Evolutionary conservation across 2,888 invertebrate species (phyloP).

Genomic region (Melitaea athalia): DNA sequence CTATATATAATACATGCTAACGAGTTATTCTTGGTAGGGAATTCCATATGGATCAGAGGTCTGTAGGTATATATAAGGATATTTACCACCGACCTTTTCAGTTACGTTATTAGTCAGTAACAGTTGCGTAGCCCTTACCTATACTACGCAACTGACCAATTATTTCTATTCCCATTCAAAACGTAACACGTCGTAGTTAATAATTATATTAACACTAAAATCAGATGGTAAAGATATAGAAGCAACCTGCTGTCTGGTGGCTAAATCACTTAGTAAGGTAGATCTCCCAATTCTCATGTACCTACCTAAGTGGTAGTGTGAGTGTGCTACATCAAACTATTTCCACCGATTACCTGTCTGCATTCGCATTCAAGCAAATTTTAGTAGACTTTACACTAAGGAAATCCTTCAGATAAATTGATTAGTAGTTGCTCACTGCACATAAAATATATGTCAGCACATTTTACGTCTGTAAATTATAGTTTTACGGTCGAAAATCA

Average conservation of each 20-base stretch:
- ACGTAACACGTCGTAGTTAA: not conserved
- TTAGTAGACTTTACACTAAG: conserved; percentile 36
- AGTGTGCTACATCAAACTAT: conserved; percentile 28
- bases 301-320: conserved; percentile 7
- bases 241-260: conserved; percentile 18
- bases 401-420: conserved; percentile 29
- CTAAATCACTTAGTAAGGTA: conserved; percentile 37
- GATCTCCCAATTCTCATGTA: conserved; percentile 28
- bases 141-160: not conserved
- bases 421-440: conserved; percentile 34
- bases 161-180: not conserved
- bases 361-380: conserved; percentile 36
- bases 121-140: too few relatives aligned
- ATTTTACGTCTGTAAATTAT: conserved; percentile 83
- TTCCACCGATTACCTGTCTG: conserved; percentile 32
- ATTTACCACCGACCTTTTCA: too few relatives aligned
- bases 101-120: too few relatives aligned
- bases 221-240: conserved; percentile 8
- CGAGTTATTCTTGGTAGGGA: too few relatives aligned
- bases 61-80: too few relatives aligned
- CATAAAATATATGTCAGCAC: conserved; percentile 76
- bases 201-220: not conserved
- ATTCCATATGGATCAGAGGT: too few relatives aligned
- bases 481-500: conserved; percentile 83
- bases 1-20: too few relatives aligned